Percentiles rank a stretch among this genome's conserved stretches.
Evolutionary conservation across 53 echinoderm and acorn worm genomes (phyloP).

Genomic region (Mesocentrotus franciscanus): DNA sequence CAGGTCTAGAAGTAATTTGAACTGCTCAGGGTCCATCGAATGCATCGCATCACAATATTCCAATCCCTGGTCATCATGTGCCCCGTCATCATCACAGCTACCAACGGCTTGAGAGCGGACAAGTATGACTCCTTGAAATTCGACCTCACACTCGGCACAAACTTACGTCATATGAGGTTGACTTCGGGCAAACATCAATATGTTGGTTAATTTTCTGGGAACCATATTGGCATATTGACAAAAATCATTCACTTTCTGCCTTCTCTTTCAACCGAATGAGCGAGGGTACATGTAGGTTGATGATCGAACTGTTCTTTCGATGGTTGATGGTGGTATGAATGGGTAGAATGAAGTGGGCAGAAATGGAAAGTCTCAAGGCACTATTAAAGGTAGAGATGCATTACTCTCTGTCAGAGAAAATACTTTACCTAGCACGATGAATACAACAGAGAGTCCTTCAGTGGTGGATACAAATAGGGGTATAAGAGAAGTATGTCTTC

Average conservation of each 20-base stretch:
- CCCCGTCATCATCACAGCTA: not conserved
- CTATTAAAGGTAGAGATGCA: no score
- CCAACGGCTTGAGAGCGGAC: not conserved
- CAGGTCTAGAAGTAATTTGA: constrained; percentile 6
- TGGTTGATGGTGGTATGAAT: constrained; percentile 6
- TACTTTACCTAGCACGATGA: no score
- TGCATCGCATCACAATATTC: not conserved
- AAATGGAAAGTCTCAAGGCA: not conserved
- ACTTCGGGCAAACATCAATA: constrained; percentile 53
- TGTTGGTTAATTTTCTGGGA: constrained; percentile 15
- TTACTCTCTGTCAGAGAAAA: no score
- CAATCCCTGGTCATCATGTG: not conserved
- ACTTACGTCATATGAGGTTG: constrained; percentile 30
- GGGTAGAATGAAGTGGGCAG: not conserved
- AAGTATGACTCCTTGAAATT: constrained; percentile 35
- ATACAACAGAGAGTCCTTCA: no score
- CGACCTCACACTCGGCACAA: constrained; percentile 20
- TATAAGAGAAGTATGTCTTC: no score
- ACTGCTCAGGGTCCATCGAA: not conserved
- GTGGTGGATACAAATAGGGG: no score
- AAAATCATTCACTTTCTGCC: not conserved
- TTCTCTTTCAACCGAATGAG: not conserved
- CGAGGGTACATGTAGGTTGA: not conserved
- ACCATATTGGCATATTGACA: constrained; percentile 24
- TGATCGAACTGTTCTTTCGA: not conserved